These are phyloP conservation scores for Ptychoptera albimana DNA, from an alignment of 2,888 invertebrate genomes.

Conservation along the genomic window DNA sequence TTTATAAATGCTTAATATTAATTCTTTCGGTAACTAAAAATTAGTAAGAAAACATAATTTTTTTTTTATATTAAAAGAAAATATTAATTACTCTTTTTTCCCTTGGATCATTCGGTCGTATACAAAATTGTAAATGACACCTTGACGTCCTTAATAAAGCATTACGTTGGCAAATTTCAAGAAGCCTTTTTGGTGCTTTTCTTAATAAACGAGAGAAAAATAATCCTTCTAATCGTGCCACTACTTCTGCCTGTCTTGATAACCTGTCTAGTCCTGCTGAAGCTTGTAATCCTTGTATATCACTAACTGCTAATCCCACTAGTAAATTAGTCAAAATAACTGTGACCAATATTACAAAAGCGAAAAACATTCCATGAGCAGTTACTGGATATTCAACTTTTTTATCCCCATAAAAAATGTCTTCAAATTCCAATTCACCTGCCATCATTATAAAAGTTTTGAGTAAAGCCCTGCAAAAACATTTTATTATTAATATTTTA, in stretches of 20 bases:
- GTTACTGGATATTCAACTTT: conserved; percentile 51
- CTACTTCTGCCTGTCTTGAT: conserved; percentile 65
- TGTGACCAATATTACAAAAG: conserved; percentile 64
- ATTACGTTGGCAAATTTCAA: conserved; percentile 49
- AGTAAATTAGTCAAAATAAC: conserved; percentile 68
- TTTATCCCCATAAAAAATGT: conserved; percentile 52
- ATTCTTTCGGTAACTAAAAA: conserved; percentile 51
- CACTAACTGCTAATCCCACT: conserved; percentile 73
- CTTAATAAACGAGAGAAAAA: conserved; percentile 59
- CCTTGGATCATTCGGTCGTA: conserved; percentile 68
- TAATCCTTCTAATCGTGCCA: conserved; percentile 68
- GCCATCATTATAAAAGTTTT: conserved; percentile 83
- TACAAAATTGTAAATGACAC: conserved; percentile 53
- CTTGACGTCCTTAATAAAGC: conserved; percentile 62
- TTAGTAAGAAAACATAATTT: conserved; percentile 7
- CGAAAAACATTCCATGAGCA: conserved; percentile 56
- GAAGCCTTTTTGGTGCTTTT: conserved; percentile 45
- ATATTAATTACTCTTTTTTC: conserved; percentile 52
- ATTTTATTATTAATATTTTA: neutral
- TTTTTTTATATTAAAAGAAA: neutral
- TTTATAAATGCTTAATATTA: conserved; percentile 56
- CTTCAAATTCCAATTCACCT: conserved; percentile 71
- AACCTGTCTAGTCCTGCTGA: conserved; percentile 65
- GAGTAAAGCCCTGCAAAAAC: conserved; percentile 31
- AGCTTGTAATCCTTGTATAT: conserved; percentile 66